Conservation (phyloP, 2,797 vertebrate genomes). For the Meriones psammophilus region DNA sequence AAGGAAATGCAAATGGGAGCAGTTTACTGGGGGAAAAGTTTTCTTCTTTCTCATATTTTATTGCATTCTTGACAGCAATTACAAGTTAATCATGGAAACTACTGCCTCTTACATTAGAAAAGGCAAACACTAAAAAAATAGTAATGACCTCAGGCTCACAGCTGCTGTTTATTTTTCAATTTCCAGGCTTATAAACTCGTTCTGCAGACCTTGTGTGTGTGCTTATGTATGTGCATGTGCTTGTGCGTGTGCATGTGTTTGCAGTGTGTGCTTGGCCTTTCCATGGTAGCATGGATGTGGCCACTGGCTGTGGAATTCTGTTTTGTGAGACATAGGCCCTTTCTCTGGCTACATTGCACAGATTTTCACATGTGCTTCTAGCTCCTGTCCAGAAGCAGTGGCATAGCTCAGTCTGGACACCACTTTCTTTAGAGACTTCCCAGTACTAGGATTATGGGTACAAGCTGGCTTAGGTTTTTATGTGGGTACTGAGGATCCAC, state of each 20-base stretch:
- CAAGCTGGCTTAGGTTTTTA: neutral
- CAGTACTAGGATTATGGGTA: too few relatives aligned
- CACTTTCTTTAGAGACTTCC: slow-evolving; percentile 15
- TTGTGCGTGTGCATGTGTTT: neutral
- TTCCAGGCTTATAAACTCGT: slow-evolving; percentile 56
- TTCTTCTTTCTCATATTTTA: slow-evolving; percentile 80
- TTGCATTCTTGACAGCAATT: slow-evolving; percentile 77
- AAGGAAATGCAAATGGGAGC: slow-evolving; percentile 63
- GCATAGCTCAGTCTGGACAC: neutral
- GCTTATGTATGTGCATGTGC: neutral
- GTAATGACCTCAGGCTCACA: slow-evolving; percentile 66
- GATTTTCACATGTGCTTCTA: neutral
- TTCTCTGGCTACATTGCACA: slow-evolving; percentile 18
- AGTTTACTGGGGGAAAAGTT: slow-evolving; percentile 66
- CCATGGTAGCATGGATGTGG: slow-evolving; percentile 28
- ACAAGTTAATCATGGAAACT: slow-evolving; percentile 82
- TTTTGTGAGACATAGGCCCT: neutral
- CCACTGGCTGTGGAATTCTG: slow-evolving; percentile 31
- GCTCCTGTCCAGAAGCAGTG: slow-evolving; percentile 17
- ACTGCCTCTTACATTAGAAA: slow-evolving; percentile 77
- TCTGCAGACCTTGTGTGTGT: slow-evolving; percentile 7
- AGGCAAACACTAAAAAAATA: slow-evolving; percentile 61
- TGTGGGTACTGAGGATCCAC: neutral
- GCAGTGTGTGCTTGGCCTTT: neutral
- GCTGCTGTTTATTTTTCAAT: slow-evolving; percentile 81